phyloP scores from a whole-genome alignment of 2,113 vertebrate species.

The Brachyistius frenatus region DNA sequence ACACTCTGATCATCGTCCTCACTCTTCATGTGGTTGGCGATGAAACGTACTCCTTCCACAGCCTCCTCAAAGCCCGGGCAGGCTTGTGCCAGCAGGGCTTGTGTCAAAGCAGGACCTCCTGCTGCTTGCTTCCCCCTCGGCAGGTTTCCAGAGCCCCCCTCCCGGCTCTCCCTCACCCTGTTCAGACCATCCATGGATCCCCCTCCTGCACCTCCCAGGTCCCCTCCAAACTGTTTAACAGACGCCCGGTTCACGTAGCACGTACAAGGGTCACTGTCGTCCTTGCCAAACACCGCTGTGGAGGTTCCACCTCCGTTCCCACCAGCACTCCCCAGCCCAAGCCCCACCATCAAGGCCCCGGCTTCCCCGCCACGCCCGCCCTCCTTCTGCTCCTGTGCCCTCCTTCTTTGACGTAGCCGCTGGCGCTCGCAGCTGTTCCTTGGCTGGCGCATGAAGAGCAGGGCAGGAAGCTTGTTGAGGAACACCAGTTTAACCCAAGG shows the following conservation, averaged over 20 bases:
- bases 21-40: conserved; percentile 95
- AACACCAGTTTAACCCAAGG: conserved; percentile 95
- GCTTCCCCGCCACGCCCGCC: conserved; percentile 69
- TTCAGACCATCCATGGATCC: conserved; percentile 84
- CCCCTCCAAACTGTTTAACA: conserved; percentile 85
- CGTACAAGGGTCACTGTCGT: conserved; percentile 83
- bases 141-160: conserved; percentile 67
- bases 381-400: conserved; percentile 83
- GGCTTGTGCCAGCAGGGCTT: conserved; percentile 81
- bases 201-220: conserved; percentile 74
- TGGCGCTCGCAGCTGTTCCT: conserved; percentile 92
- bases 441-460: conserved; percentile 96
- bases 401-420: conserved; percentile 87
- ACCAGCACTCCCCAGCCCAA: conserved; percentile 57
- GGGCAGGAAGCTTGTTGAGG: conserved; percentile 90
- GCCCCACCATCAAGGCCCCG: conserved; percentile 78
- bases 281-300: conserved; percentile 73
- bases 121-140: conserved; percentile 74
- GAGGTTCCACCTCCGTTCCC: conserved; percentile 64
- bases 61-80: conserved; percentile 91
- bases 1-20: conserved; percentile 97
- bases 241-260: conserved; percentile 91
- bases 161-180: conserved; percentile 82
- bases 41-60: conserved; percentile 95
- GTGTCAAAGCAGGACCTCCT: conserved; percentile 78